Base-by-base conservation (phyloP, 2,888 invertebrate species). In the Drosophila prolongata region DNA sequence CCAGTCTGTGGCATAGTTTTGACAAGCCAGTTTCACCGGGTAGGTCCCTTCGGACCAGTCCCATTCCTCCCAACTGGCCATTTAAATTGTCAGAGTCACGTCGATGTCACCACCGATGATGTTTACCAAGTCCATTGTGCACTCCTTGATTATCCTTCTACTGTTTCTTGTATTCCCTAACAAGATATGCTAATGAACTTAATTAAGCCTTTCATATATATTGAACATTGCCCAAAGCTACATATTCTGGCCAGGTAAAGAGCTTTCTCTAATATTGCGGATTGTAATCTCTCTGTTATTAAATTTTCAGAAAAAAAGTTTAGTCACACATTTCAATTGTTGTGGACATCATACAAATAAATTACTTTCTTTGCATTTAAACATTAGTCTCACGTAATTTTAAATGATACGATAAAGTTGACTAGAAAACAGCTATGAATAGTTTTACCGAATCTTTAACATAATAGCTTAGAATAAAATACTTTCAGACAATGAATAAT, bases 1-100 rank as follows among this genome's bases (percentile, higher is more conserved):
- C 76, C 78, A 81, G 68, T 64, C 84, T 87, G 87, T 70, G 80
- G 85, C 78, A 77, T 84, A 89, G 84, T 87, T 86, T 71, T 75
- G 87, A 80, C 76, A 77, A 85, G 69, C 79, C 75, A 78, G 77
- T 77, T 62, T 87, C 74, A 58, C 37, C 67, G 65, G 42, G 37
- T 55, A 35, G 49, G 16, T 49, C 76, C 69, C 79, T 35, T 50
- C 54, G 70, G 72, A 16, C 16, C 14, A 1, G 52, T 43, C 35
- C 16, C 24, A n/a, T 35, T 43, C 43, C 16, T 8, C 34, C 52
- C 2, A 37, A 24, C 40, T 43, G 49, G 54, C 67, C 73, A 86
- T 84, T 87, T 58, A 84, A 88, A 77, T 79, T 78, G 76, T 67
- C 70, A 57, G 53, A 66, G 76, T 76, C 82, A 82, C 76, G 82